Percentiles rank a stretch among this genome's conserved stretches.
Conservation (phyloP, 2,888 invertebrate genomes). For the Trachelus stipa region DNA sequence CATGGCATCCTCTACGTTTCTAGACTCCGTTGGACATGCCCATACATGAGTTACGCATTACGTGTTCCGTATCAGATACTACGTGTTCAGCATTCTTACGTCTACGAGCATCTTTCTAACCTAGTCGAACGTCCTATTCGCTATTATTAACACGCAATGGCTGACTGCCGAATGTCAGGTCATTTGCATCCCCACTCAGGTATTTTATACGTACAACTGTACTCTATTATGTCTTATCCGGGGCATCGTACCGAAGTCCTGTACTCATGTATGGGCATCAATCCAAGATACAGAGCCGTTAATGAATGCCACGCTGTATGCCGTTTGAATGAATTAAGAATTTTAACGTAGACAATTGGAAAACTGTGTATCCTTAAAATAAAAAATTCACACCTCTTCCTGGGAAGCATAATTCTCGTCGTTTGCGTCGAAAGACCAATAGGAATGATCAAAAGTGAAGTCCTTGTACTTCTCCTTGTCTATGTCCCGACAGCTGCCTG, state of each 20-base stretch:
- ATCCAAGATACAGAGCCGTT: neutral
- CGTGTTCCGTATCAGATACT: neutral
- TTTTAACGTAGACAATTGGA: neutral
- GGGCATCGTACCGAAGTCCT: neutral
- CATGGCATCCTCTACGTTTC: conserved; percentile 1
- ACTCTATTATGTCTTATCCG: neutral
- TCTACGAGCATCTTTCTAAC: neutral
- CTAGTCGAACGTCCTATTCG: neutral
- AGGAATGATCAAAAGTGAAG: conserved; percentile 91
- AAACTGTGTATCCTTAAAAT: neutral
- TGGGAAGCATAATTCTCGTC: conserved; percentile 83
- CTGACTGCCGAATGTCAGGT: neutral
- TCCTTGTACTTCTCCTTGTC: conserved; percentile 80
- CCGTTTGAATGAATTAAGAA: neutral
- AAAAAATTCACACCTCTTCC: conserved; percentile 73
- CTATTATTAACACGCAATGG: conserved; percentile 1
- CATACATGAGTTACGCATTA: neutral
- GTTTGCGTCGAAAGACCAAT: conserved; percentile 82
- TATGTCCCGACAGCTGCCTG: conserved; percentile 72
- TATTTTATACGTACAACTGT: neutral
- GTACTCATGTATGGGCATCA: neutral
- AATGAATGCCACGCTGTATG: neutral
- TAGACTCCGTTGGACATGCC: neutral
- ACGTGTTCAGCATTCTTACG: neutral
- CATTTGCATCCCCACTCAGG: neutral